Percentiles rank a stretch among this genome's conserved stretches.
These are phyloP conservation scores for Sebastes matsubarae DNA, from an alignment of 2,797 vertebrate species.

Conservation along the genomic window DNA sequence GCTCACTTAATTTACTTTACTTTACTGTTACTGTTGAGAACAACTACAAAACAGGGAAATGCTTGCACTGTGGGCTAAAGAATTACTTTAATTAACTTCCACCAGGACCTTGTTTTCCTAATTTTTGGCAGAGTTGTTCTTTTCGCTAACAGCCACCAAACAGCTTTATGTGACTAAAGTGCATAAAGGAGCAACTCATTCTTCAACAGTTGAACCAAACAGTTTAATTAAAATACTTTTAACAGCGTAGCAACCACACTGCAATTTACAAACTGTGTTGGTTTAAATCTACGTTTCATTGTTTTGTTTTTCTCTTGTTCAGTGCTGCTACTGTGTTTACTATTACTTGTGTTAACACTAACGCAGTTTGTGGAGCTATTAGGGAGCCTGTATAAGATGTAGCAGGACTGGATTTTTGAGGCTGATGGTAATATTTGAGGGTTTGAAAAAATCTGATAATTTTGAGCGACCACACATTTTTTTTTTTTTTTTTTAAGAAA, in stretches of 20 bases:
- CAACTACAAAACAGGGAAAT: neutral
- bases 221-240: neutral
- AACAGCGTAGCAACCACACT: neutral
- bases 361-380: neutral
- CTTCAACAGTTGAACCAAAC: neutral
- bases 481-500: neutral
- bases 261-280: neutral
- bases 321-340: neutral
- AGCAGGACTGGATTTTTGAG: neutral
- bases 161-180: neutral
- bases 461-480: neutral
- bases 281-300: neutral
- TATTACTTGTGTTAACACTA: neutral
- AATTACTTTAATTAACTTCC: conserved; percentile 22
- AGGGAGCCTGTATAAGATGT: neutral
- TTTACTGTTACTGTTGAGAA: neutral
- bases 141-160: neutral
- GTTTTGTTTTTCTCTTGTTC: neutral
- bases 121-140: neutral
- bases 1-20: neutral
- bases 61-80: neutral
- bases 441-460: neutral
- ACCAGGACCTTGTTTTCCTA: neutral
- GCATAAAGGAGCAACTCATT: neutral
- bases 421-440: neutral